Evolutionary conservation across 2,888 invertebrate species (phyloP), one percentile per base, ranked within the genome.

Genomic region (Chymomyza amoena): DNA sequence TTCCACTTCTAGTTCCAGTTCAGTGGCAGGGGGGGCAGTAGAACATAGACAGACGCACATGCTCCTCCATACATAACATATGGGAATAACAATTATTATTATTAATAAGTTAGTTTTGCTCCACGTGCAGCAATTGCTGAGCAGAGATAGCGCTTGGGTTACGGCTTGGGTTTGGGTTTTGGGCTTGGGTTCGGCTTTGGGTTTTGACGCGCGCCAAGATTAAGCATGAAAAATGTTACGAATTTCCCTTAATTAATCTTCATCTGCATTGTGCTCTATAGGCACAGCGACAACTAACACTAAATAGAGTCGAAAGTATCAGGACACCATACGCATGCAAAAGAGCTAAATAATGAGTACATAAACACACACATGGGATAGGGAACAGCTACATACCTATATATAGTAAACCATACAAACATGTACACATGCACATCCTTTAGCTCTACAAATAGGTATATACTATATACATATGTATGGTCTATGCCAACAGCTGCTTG

Each of bases 161-260:
- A n/a, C n/a, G n/a, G n/a, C n/a, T 10, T 39, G 39, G 9, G 10
- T 2, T 39, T 39, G 2, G 6, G 3, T 6, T 10, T 45, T 13
- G 39, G 39, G 39, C 1, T 39, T 6, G 39, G 13, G 39, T 45
- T 45, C 13, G 13, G 39, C 6, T 7, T 45, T 45, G 13, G 13
- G 39, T 45, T 45, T 20, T 54, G 54, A 54, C 20, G 54, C 15
- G 54, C 54, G 54, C 54, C 54, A 54, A 54, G 54, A 54, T 54
- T 83, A 83, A 87, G 85, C 76, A 87, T 83, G 82, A 83, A 83
- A 83, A 83, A 83, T 83, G 87, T 84, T 87, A 84, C 76, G 85
- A 87, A 83, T 87, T 87, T 80, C 72, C 85, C 78, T 75, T 84
- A 83, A 83, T 83, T 83, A 83, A 83, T 83, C 87, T 83, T 83